Evolutionary conservation across 1,140 invertebrate genomes (phyloP).

Genomic region (Cardiocondyla obscurior): DNA sequence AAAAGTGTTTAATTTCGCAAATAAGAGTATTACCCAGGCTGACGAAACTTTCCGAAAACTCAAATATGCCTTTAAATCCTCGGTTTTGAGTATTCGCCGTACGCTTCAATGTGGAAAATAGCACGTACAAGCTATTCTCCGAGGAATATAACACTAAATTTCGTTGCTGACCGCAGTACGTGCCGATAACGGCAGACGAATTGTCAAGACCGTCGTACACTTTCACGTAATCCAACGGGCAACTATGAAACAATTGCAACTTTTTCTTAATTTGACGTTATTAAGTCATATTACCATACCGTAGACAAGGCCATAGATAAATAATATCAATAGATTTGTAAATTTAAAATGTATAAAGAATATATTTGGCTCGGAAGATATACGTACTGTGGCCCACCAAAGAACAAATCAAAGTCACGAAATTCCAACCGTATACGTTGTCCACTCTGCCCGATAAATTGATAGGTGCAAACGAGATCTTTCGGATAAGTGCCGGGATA

Average conservation of each 20-base stretch:
- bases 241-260: slow-evolving; percentile 86
- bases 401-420: slow-evolving; percentile 99
- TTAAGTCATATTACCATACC: slow-evolving; percentile 16
- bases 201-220: slow-evolving; percentile 97
- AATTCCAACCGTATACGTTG: slow-evolving; percentile 98
- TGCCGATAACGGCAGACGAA: slow-evolving; percentile 95
- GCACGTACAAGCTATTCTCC: slow-evolving; percentile 93
- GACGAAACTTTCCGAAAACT: slow-evolving; percentile 98
- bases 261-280: slow-evolving; percentile 34
- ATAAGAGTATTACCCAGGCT: slow-evolving; percentile 90
- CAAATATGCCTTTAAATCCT: slow-evolving; percentile 97
- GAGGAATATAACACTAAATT: slow-evolving; percentile 98
- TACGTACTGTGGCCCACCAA: slow-evolving; percentile 98
- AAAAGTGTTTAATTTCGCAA: background rate
- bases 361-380: too few relatives aligned
- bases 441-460: slow-evolving; percentile 94
- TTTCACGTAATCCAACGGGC: slow-evolving; percentile 98
- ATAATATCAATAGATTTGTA: background rate
- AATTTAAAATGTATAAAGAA: background rate
- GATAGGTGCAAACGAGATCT: slow-evolving; percentile 95
- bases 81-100: slow-evolving; percentile 96
- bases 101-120: slow-evolving; percentile 94
- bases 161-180: slow-evolving; percentile 98
- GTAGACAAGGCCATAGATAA: background rate
- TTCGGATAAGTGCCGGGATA: slow-evolving; percentile 99